Percentiles rank a stretch among this genome's conserved stretches.
Conservation (phyloP, 1,140 invertebrate genomes). For the Oncopeltus fasciatus region DNA sequence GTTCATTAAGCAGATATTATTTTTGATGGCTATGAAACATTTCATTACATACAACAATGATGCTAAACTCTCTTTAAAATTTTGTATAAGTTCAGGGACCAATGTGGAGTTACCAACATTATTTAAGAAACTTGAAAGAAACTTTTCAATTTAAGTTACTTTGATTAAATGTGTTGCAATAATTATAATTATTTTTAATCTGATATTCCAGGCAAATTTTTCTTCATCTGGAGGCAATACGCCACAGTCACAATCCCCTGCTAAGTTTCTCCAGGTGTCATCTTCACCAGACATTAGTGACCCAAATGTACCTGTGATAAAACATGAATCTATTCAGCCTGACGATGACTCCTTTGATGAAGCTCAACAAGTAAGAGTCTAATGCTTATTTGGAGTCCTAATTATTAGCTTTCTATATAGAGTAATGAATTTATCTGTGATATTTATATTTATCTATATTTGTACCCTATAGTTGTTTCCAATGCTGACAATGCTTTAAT, state of each 20-base stretch:
- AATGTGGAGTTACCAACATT: not conserved
- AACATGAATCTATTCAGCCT: slow-evolving; percentile 17
- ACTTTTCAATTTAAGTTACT: too few relatives aligned
- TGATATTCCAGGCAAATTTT: not conserved
- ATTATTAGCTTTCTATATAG: too few relatives aligned
- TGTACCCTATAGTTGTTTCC: too few relatives aligned
- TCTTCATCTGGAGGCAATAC: not conserved
- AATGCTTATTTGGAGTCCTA: too few relatives aligned
- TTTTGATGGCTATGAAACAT: not conserved
- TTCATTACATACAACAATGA: not conserved
- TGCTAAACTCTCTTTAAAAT: not conserved
- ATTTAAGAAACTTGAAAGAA: too few relatives aligned
- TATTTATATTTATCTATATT: too few relatives aligned
- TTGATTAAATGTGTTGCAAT: too few relatives aligned
- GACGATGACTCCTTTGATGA: slow-evolving; percentile 19
- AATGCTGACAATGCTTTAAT: too few relatives aligned
- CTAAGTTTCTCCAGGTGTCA: slow-evolving; percentile 19
- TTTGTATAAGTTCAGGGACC: not conserved
- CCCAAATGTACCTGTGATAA: slow-evolving; percentile 16
- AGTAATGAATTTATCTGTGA: too few relatives aligned
- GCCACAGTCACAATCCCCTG: slow-evolving; percentile 6
- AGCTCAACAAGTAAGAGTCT: slow-evolving; percentile 14
- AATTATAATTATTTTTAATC: not conserved
- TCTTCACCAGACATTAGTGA: slow-evolving; percentile 8
- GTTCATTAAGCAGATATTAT: not conserved